These are phyloP conservation scores for Neotragus moschatus DNA, from an alignment of 2,113 vertebrate species.

Conservation along the genomic window DNA sequence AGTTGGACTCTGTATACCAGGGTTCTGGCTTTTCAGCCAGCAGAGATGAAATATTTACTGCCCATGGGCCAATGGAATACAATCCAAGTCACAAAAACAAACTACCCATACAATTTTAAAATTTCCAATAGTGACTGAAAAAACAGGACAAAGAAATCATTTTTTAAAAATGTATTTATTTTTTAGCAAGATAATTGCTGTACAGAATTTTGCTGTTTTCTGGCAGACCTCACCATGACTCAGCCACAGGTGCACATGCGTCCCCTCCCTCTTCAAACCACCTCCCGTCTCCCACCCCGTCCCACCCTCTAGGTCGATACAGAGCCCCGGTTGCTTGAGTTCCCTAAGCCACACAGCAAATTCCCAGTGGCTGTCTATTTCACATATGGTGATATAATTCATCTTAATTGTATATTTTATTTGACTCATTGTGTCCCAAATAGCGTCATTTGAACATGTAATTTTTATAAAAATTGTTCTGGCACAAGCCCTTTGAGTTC, in stretches of 20 bases:
- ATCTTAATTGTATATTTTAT: background rate
- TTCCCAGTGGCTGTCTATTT: background rate
- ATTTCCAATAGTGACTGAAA: background rate
- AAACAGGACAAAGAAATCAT: background rate
- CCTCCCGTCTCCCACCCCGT: rapidly evolving
- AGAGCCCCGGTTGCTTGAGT: background rate
- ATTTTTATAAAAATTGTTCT: background rate
- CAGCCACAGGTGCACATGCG: rapidly evolving
- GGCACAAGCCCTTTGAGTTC: background rate
- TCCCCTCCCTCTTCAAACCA: background rate
- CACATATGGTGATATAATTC: background rate
- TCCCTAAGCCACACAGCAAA: background rate
- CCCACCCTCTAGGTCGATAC: background rate
- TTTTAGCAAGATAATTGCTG: background rate
- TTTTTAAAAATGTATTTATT: background rate
- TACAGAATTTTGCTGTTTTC: background rate
- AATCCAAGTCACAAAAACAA: background rate
- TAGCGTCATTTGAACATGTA: background rate
- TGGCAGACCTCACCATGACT: background rate
- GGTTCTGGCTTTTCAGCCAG: too few relatives aligned
- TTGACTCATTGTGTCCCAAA: background rate
- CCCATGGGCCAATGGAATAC: rapidly evolving
- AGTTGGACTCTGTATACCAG: too few relatives aligned
- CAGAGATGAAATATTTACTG: background rate
- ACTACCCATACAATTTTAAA: background rate